Evolutionary conservation across 2,113 vertebrate species (phyloP), one percentile per base, ranked within the genome.

Genomic region (Nothoprocta pentlandii): DNA sequence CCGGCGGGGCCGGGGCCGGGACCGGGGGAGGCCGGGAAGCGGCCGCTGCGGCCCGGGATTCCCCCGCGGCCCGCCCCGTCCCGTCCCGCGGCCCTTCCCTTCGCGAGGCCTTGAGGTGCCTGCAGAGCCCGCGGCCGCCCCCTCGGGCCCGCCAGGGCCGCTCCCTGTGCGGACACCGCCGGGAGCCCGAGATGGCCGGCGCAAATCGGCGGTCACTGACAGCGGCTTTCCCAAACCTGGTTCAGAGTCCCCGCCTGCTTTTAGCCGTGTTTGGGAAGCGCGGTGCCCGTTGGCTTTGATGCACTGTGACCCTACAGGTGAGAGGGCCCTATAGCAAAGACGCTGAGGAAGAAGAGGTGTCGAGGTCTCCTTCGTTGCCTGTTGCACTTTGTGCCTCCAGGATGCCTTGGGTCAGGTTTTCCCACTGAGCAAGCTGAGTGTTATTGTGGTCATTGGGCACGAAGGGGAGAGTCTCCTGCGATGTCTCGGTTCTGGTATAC

Each of bases 161-260:
- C 21, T 12, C 61, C 34, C 22, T 49, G 47, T 22, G 47, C 46
- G 21, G 21, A 22, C 21, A 49, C 49, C 21, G 22, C 47, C 47
- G 20, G 20, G 47, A 25, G 46, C 41, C 20, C 34, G 11, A 42
- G 46, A 15, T 36, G 17, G 34, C 25, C 13, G 12, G 49, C 9
- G 0, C 12, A 22, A 49, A 23, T 49, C 19, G 4, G 39, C 9
- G 0, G 30, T 41, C 54, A 4, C n/a, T 84, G 49, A 16, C 51
- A 12, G 9, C 26, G 19, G 9, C 61, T 34, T 42, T 22, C 44
- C 53, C 53, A 36, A 28, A 2, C 1, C 26, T 12, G 36, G 23
- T 86, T 68, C 41, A 16, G 16, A 91, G 19, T 9, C 26, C 2
- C 8, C 21, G n/a, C 25, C 9, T 4, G 13, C 8, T 53, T 12